Conservation (phyloP, 1,140 invertebrate genomes). For the Steinernema khuongi region DNA sequence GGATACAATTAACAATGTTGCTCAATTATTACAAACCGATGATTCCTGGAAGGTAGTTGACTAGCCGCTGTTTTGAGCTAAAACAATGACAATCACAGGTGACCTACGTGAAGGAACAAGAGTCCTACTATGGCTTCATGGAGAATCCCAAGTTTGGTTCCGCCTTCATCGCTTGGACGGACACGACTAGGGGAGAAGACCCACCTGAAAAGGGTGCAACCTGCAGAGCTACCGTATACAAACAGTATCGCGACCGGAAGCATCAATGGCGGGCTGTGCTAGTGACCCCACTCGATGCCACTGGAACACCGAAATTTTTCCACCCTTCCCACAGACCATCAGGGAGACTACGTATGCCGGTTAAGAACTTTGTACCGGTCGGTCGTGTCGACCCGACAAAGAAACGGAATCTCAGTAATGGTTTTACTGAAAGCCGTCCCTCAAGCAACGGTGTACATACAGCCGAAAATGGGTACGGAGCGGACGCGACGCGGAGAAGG, state of each 20-base stretch:
- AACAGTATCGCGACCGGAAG: conserved; percentile 19
- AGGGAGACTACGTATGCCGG: background rate
- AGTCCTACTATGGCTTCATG: conserved; percentile 27
- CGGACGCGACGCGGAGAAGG: background rate
- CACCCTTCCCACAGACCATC: conserved; percentile 19
- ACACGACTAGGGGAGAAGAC: conserved; percentile 14
- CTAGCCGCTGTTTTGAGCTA: background rate
- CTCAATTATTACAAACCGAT: conserved; percentile 18
- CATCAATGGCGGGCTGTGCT: conserved; percentile 27
- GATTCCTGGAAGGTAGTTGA: conserved; percentile 24
- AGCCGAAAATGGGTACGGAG: background rate
- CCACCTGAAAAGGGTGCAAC: conserved; percentile 21
- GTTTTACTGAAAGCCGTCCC: too few species aligned
- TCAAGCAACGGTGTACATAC: too few species aligned
- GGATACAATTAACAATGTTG: conserved; percentile 7
- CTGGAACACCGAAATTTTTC: conserved; percentile 5
- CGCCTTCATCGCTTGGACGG: conserved; percentile 26
- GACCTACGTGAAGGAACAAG: conserved; percentile 1
- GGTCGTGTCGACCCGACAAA: background rate
- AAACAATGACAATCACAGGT: conserved; percentile 16
- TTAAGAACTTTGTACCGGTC: background rate
- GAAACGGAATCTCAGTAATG: background rate
- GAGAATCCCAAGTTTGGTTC: conserved; percentile 21
- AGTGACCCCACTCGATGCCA: conserved; percentile 19
- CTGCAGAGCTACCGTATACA: conserved; percentile 22